Percentiles rank a stretch among this genome's conserved stretches.
Evolutionary conservation across 2,888 invertebrate species (phyloP).

Genomic region (Drosophila monieri): DNA sequence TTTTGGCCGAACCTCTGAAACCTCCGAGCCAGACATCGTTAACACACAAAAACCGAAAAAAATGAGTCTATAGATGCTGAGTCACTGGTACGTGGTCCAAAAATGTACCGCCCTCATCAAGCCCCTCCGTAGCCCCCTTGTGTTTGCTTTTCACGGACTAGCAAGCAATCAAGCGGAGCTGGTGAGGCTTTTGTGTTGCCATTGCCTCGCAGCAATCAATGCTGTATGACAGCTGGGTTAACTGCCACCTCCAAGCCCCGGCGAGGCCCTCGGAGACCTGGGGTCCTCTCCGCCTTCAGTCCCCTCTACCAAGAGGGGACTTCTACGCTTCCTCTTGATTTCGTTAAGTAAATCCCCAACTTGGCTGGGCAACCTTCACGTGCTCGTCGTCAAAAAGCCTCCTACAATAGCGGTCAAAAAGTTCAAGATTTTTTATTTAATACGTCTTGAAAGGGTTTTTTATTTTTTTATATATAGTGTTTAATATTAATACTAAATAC

Average conservation of each 20-base stretch:
- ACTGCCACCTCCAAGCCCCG: slow-evolving; percentile 40
- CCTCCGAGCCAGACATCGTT: slow-evolving; percentile 30
- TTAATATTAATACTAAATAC: too few relatives aligned
- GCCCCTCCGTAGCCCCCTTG: neutral
- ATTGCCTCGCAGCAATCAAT: slow-evolving; percentile 69
- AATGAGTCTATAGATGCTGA: slow-evolving; percentile 34
- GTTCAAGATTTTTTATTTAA: neutral
- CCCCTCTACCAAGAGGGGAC: slow-evolving; percentile 44
- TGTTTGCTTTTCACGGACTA: slow-evolving; percentile 5
- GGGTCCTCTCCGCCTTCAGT: neutral
- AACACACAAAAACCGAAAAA: slow-evolving; percentile 27
- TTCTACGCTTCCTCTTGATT: slow-evolving; percentile 77
- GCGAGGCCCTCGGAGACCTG: neutral
- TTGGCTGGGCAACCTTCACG: slow-evolving; percentile 73
- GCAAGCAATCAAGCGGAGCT: slow-evolving; percentile 61
- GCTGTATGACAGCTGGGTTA: slow-evolving; percentile 79
- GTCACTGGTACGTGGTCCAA: slow-evolving; percentile 40
- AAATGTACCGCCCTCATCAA: slow-evolving; percentile 50
- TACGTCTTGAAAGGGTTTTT: neutral
- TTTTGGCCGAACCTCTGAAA: slow-evolving; percentile 50
- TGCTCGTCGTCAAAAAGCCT: slow-evolving; percentile 43
- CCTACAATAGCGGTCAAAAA: slow-evolving; percentile 1
- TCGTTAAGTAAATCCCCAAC: slow-evolving; percentile 77
- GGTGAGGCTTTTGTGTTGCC: slow-evolving; percentile 39
- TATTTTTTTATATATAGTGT: too few relatives aligned